Percentiles rank a stretch among this genome's conserved stretches.
phyloP scores from a whole-genome alignment of 2,797 vertebrate species.

The Pangasius larnaudii region DNA sequence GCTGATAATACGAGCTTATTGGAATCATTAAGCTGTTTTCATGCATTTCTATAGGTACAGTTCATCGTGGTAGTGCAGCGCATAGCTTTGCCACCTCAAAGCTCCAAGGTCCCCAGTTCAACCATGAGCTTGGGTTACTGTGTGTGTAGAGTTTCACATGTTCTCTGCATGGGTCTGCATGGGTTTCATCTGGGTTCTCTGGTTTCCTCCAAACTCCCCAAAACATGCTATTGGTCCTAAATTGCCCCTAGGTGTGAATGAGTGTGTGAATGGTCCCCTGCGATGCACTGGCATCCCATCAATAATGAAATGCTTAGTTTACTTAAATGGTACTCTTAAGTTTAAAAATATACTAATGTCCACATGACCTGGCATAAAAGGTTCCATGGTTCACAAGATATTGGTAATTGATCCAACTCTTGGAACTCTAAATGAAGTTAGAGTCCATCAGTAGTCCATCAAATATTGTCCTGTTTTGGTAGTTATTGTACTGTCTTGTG shows the following conservation, averaged over 20 bases:
- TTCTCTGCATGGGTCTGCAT: background rate
- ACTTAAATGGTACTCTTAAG: background rate
- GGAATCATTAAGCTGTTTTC: conserved; percentile 16
- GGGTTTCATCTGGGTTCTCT: background rate
- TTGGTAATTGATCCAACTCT: background rate
- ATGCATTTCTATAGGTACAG: background rate
- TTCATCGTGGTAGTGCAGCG: background rate
- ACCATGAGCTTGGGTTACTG: background rate
- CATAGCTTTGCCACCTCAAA: background rate
- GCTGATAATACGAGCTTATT: conserved; percentile 19
- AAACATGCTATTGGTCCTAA: background rate
- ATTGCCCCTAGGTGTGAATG: background rate
- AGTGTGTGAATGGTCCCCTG: background rate
- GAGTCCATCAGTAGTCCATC: background rate
- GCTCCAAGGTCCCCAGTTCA: background rate
- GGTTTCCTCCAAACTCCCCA: background rate
- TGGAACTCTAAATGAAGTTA: background rate
- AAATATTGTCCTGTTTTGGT: too few relatives aligned
- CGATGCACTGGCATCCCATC: background rate
- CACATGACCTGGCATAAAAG: background rate
- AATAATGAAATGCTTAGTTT: background rate
- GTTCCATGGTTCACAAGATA: background rate
- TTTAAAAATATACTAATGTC: too few relatives aligned
- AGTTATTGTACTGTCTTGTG: too few relatives aligned
- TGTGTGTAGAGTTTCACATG: background rate